Conservation (phyloP, 1,140 invertebrate genomes). For the Centruroides sculpturatus region DNA sequence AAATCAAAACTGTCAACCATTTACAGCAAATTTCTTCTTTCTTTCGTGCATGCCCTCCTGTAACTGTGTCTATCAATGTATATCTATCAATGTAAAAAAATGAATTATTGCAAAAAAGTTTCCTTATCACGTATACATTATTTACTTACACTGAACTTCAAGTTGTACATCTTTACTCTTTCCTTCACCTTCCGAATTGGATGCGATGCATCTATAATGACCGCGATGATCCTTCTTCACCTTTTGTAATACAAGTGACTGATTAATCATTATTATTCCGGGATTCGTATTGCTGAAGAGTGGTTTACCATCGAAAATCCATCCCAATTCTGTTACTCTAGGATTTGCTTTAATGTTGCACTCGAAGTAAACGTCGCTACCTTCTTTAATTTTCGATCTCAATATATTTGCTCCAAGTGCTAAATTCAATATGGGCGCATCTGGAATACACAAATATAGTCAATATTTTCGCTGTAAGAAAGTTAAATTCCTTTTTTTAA, state of each 20-base stretch:
- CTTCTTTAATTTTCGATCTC: slow-evolving; percentile 51
- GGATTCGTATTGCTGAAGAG: slow-evolving; percentile 20
- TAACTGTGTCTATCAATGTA: too few relatives aligned
- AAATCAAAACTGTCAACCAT: too few relatives aligned
- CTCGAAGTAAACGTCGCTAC: slow-evolving; percentile 78
- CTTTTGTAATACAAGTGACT: slow-evolving; percentile 64
- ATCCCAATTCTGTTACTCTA: slow-evolving; percentile 67
- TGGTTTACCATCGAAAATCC: slow-evolving; percentile 30
- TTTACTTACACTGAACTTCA: slow-evolving; percentile 45
- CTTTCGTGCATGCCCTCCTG: too few relatives aligned
- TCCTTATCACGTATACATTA: not conserved
- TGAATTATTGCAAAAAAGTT: too few relatives aligned
- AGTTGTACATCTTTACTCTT: slow-evolving; percentile 61
- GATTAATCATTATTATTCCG: slow-evolving; percentile 69
- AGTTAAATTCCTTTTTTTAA: too few relatives aligned
- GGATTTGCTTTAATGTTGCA: slow-evolving; percentile 76
- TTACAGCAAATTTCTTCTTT: too few relatives aligned
- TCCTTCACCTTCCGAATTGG: slow-evolving; percentile 63
- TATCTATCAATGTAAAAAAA: too few relatives aligned
- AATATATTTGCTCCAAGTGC: slow-evolving; percentile 17
- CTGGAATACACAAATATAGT: too few relatives aligned
- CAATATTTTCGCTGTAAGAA: too few relatives aligned
- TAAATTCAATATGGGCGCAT: slow-evolving; percentile 5
- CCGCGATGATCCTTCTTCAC: slow-evolving; percentile 61
- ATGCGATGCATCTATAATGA: slow-evolving; percentile 63